A percentile compares a stretch with the other conserved stretches of the same genome.
phyloP scores from a whole-genome alignment of 92 coral and sea anemone genomes.

The Parazoanthus darwini region DNA sequence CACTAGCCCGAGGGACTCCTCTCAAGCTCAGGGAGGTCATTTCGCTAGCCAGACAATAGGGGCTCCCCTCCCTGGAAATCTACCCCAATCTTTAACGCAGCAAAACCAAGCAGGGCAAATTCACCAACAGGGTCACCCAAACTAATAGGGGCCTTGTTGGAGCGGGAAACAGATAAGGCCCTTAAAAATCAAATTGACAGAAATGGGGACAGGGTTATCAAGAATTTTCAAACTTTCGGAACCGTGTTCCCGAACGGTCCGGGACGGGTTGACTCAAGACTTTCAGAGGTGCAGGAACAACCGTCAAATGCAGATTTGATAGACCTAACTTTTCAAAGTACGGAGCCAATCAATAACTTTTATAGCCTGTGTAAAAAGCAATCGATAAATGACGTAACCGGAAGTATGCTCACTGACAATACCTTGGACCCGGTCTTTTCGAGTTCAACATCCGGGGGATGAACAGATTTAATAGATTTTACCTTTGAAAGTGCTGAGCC shows the following conservation, averaged over 20 bases:
- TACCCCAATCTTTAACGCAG: not conserved
- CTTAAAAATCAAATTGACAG: conserved; percentile 1
- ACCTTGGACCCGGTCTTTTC: conserved; percentile 8
- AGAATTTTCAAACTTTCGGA: conserved; percentile 9
- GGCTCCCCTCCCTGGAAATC: not conserved
- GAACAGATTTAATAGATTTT: conserved; percentile 6
- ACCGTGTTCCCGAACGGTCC: conserved; percentile 32
- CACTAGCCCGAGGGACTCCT: too few relatives aligned
- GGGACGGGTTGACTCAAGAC: not conserved
- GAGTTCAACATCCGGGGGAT: not conserved
- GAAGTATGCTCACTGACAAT: conserved; percentile 2
- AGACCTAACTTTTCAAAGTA: conserved; percentile 29
- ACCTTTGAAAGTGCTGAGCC: conserved; percentile 27
- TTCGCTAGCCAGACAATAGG: not conserved
- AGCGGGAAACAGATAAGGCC: conserved; percentile 36
- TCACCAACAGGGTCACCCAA: conserved; percentile 15
- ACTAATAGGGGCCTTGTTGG: conserved; percentile 21
- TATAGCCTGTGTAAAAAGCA: conserved; percentile 18
- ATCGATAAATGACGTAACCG: not conserved
- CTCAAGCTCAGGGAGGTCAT: not conserved
- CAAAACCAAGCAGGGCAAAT: conserved; percentile 7
- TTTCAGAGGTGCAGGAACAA: conserved; percentile 19
- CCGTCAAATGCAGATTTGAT: conserved; percentile 1
- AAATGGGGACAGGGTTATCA: conserved; percentile 4
- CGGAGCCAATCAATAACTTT: conserved; percentile 20